Base-by-base conservation (phyloP, 37 sponge, comb jelly and placozoan species). In the Diacarnus erythraeanus region DNA sequence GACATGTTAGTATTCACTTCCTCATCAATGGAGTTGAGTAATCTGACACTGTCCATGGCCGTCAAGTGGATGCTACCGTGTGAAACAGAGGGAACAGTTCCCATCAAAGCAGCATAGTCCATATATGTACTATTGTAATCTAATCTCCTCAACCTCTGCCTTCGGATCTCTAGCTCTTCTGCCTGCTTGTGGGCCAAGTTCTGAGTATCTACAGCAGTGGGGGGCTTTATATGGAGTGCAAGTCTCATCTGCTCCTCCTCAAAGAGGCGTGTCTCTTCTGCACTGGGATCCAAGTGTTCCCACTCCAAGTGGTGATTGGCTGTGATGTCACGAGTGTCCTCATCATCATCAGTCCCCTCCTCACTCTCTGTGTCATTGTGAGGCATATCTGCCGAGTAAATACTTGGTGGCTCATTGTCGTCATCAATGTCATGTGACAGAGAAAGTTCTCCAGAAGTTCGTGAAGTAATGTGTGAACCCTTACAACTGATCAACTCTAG, bases 61-160 rank as follows among this genome's bases (percentile, higher is more conserved):
- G 22, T 12, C 71, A 69, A 58, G 27, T 80, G 71, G 69, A 80
- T 38, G 36, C 64, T 61, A n/a, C 23, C 36, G 8, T 47, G 37
- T 30, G 39, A 10, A 1, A 22, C 68, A 26, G 35, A 31, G 12
- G 5, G 3, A 25, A 4, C 37, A 8, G 38, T 31, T 9, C 64
- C 74, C 37, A 20, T 37, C 0, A 68, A 1, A 15, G 84, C 34
- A 1, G 38, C 41, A 38, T 59, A 84, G 60, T 84, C 84, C 26
- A 57, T 10, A 29, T 84, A 84, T 2, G 76, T 76, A 43, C 84
- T 84, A 29, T 84, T 43, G 34, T 84, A 84, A 35, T 84, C 84
- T 42, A 84, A 43, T 26, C 71, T 68, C 60, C 77, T 60, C 43
- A 73, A 17, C 25, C 82, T 81, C 30, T 81, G 72, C 34, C 74